These are phyloP conservation scores for Drosophila prosaltans DNA, from an alignment of 1,140 invertebrate genomes.

Conservation along the genomic window DNA sequence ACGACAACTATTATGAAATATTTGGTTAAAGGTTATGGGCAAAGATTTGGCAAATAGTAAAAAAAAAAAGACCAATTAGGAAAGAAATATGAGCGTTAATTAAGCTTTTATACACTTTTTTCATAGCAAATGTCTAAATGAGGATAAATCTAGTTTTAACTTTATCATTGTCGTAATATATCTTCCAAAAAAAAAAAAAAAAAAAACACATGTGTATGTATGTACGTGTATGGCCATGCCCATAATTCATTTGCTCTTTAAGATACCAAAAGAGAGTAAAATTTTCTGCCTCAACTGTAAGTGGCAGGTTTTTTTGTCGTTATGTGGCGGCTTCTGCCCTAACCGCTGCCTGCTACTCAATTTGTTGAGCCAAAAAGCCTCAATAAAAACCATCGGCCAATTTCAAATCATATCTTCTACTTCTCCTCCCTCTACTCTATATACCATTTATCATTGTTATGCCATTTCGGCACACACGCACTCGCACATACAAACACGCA, in stretches of 20 bases:
- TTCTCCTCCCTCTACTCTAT: background rate
- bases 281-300: slow-evolving; percentile 12
- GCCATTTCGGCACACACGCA: slow-evolving; percentile 37
- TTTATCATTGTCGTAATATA: background rate
- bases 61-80: slow-evolving; percentile 1
- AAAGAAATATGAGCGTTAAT: slow-evolving; percentile 9
- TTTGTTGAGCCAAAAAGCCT: slow-evolving; percentile 13
- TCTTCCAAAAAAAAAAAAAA: background rate
- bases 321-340: background rate
- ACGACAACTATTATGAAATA: slow-evolving; percentile 7
- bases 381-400: slow-evolving; percentile 25
- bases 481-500: slow-evolving; percentile 21
- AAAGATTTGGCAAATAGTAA: slow-evolving; percentile 2
- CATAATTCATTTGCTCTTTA: slow-evolving; percentile 7
- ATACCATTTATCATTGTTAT: slow-evolving; percentile 53
- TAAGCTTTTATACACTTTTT: slow-evolving; percentile 6
- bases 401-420: slow-evolving; percentile 32
- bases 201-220: background rate
- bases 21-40: slow-evolving; percentile 28
- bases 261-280: background rate
- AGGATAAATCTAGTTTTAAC: background rate
- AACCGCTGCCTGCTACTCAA: slow-evolving; percentile 13
- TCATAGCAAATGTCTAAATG: background rate
- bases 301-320: slow-evolving; percentile 28
- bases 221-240: background rate